Evolutionary conservation across 2,888 invertebrate species (phyloP), one percentile per base, ranked within the genome.

Genomic region (Lasioglossum lativentre): DNA sequence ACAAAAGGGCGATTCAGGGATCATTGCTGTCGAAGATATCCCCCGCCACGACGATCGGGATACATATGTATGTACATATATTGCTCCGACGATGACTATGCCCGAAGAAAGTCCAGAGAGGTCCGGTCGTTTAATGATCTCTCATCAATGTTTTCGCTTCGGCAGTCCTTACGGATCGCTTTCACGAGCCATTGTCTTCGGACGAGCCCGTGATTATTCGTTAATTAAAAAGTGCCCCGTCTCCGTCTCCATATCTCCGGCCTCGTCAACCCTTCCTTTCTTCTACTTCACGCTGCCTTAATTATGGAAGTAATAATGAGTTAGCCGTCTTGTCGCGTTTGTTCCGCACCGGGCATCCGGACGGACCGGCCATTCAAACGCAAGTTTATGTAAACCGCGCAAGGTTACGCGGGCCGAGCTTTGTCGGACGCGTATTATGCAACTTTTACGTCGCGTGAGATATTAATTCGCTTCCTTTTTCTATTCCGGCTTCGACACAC

Each of bases 151-250:
- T 80, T 85, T 87, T 38, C 75, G 76, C 75, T 83, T 47, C 78
- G 74, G 45, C 85, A 38, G 83, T 72, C 76, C 83, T 63, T 45
- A 52, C 47, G 79, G 77, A 82, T 86, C 86, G 85, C 87, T 89
- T 90, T 89, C 89, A 88, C 84, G 85, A 82, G 85, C 80, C 86
- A 90, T 91, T 90, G 88, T 89, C 80, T 84, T 75, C 79, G 82
- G 72, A n/a, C 84, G 72, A 72, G 45, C 72, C 75, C 82, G 82
- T 70, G 85, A 84, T 90, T 86, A 86, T 82, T 85, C 82, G 78
- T 89, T 88, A 91, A 89, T 91, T 91, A 78, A 73, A 77, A 81
- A 79, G 34, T 47, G 14, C 40, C 66, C 56, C 19, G 16, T n/a
- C 66, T 34, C 30, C 30, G 34, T 47, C 56, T 23, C 16, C 76